Base-by-base conservation (phyloP, 2,888 invertebrate species). In the Phragmatobia fuliginosa region DNA sequence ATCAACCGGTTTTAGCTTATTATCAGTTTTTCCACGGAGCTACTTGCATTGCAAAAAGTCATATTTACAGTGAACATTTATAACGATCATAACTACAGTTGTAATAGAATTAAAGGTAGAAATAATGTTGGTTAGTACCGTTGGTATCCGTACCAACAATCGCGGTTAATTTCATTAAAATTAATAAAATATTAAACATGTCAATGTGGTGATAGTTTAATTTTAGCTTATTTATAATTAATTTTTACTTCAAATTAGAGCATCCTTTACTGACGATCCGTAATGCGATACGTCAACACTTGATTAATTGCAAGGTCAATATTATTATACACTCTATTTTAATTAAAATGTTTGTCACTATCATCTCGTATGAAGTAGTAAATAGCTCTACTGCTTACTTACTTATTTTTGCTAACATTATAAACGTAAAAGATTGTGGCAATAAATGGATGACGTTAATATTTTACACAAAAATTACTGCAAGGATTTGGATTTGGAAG, bases 251-350 rank as follows among this genome's bases (percentile, higher is more conserved):
- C 76, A 79, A 85, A 83, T 82, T 83, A 83, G 80, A 78, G 69
- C 85, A 81, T 81, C 75, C 70, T 68, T 74, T 83, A 81, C 80
- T 76, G 76, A 80, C 69, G 76, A 74, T 76, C 70, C 76, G 71
- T 71, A 72, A 73, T 76, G 79, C 79, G 79, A 76, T 76, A 75
- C 71, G 76, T 88, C 90, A 88, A 86, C 89, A 85, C 87, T 77
- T 82, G 64, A 86, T 83, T 89, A 90, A 87, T 86, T 83, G 76
- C 89, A 88, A 90, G 89, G 89, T 85, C 83, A 78, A 18, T 63
- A 60, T 63, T 61, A 66, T 66, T 73, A 73, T 77, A 80, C 72
- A 70, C 25, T 41, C 21, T 31, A 66, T 65, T 59, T 66, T 59
- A 66, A 66, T 60, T 16, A 66, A 60, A 66, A 66, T 59, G 59